Percentiles rank a stretch among this genome's conserved stretches.
Evolutionary conservation across 2,113 vertebrate genomes (phyloP).

Genomic region (Myotis davidii): DNA sequence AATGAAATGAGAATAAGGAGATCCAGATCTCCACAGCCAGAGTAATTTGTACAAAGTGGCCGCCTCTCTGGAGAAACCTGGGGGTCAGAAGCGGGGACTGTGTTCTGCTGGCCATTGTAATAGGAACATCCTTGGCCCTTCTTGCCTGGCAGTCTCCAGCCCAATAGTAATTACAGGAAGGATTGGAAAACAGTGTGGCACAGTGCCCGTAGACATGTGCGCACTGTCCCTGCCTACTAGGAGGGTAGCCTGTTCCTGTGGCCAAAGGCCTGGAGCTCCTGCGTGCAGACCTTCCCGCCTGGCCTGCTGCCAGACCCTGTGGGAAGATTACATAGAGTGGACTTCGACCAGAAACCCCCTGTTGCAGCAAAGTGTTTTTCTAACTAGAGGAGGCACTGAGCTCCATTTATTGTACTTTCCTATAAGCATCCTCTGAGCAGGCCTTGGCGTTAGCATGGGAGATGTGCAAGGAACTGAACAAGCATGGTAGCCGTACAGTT

Average conservation of each 20-base stretch:
- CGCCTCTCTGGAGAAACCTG: neutral
- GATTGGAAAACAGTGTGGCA: slow-evolving; percentile 61
- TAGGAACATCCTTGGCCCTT: slow-evolving; percentile 14
- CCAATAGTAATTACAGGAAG: slow-evolving; percentile 75
- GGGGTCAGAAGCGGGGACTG: neutral
- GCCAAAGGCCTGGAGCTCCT: slow-evolving; percentile 55
- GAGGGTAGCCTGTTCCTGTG: slow-evolving; percentile 57
- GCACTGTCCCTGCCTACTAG: slow-evolving; percentile 44
- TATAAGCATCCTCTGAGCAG: neutral
- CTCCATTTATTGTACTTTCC: neutral
- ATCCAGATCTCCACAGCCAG: neutral
- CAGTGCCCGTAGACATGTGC: slow-evolving; percentile 56
- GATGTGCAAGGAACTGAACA: neutral
- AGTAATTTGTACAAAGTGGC: neutral
- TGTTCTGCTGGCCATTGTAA: neutral
- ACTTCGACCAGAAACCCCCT: slow-evolving; percentile 53
- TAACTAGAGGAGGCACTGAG: neutral
- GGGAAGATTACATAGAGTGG: slow-evolving; percentile 51
- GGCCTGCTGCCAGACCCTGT: slow-evolving; percentile 58
- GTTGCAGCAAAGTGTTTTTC: slow-evolving; percentile 35
- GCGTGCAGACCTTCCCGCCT: slow-evolving; percentile 16
- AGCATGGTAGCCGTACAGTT: neutral
- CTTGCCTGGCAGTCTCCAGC: slow-evolving; percentile 52
- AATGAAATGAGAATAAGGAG: neutral
- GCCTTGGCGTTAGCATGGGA: neutral